Percentiles rank a stretch among this genome's conserved stretches.
phyloP scores from a whole-genome alignment of 2,797 vertebrate genomes.

The Vultur gryphus region DNA sequence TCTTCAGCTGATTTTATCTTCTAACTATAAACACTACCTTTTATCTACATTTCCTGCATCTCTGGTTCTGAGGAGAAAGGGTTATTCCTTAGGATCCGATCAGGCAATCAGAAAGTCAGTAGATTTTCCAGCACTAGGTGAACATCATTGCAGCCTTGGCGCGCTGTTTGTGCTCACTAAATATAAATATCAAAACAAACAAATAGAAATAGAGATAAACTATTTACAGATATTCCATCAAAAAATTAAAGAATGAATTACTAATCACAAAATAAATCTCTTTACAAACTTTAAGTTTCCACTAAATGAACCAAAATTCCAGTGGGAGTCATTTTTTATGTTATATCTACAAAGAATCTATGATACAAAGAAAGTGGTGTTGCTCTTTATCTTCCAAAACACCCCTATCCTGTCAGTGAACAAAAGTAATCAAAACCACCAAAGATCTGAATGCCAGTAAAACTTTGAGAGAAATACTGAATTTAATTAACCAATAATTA shows the following conservation, averaged over 20 bases:
- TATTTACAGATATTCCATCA: background rate
- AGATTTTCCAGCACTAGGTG: background rate
- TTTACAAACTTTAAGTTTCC: background rate
- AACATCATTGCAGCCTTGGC: background rate
- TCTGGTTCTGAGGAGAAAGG: background rate
- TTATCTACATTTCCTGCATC: background rate
- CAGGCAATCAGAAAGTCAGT: background rate
- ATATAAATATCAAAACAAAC: background rate
- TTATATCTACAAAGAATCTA: background rate
- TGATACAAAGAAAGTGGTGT: background rate
- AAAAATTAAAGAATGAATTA: background rate
- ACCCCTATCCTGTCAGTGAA: background rate
- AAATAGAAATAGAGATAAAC: background rate
- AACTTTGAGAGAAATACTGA: background rate
- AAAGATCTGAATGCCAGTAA: slow-evolving; percentile 9
- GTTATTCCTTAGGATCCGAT: background rate
- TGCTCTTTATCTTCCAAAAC: background rate
- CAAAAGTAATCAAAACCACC: background rate
- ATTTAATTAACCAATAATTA: slow-evolving; percentile 51
- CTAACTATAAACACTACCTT: background rate
- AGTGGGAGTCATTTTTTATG: background rate
- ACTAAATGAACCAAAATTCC: background rate
- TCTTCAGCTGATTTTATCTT: background rate
- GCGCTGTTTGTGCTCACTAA: background rate
- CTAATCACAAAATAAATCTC: background rate